phyloP scores from a whole-genome alignment of 1,140 invertebrate species.

The Gryon sp. region DNA sequence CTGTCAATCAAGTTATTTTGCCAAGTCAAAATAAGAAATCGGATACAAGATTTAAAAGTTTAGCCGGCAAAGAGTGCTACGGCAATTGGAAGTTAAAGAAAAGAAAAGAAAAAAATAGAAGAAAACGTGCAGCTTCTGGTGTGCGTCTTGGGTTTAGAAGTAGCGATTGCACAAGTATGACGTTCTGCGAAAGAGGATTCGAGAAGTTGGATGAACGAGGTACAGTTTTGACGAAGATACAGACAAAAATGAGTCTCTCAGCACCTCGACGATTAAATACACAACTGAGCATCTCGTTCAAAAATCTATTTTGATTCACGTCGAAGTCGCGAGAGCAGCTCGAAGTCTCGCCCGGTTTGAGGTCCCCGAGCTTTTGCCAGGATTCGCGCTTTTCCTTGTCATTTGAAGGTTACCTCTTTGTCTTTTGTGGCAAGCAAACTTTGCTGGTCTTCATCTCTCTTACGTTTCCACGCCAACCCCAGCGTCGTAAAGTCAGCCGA shows the following conservation, averaged over 20 bases:
- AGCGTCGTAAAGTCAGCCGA: slow-evolving; percentile 76
- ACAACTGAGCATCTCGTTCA: slow-evolving; percentile 8
- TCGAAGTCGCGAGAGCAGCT: slow-evolving; percentile 13
- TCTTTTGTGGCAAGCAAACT: slow-evolving; percentile 26
- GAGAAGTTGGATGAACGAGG: slow-evolving; percentile 5
- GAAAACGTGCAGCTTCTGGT: neutral
- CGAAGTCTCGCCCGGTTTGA: neutral
- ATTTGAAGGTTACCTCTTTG: slow-evolving; percentile 3
- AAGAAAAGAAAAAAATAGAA: no score
- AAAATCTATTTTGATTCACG: slow-evolving; percentile 28
- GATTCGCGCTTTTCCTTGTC: slow-evolving; percentile 22
- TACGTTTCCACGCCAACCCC: slow-evolving; percentile 60
- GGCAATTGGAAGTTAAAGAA: slow-evolving; percentile 18
- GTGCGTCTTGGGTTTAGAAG: neutral
- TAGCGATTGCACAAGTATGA: neutral
- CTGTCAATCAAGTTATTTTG: slow-evolving; percentile 42
- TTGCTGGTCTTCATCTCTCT: slow-evolving; percentile 42
- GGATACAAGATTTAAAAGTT: slow-evolving; percentile 18
- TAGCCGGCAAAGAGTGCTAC: slow-evolving; percentile 1
- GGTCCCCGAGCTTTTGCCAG: slow-evolving; percentile 13
- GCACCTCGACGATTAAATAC: slow-evolving; percentile 4
- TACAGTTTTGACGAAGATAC: slow-evolving; percentile 16
- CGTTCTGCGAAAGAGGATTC: neutral
- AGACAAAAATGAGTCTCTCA: slow-evolving; percentile 20
- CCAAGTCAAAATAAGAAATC: slow-evolving; percentile 20